Evolutionary conservation across 2,113 vertebrate genomes (phyloP).

Genomic region (Lasiurus cinereus): DNA sequence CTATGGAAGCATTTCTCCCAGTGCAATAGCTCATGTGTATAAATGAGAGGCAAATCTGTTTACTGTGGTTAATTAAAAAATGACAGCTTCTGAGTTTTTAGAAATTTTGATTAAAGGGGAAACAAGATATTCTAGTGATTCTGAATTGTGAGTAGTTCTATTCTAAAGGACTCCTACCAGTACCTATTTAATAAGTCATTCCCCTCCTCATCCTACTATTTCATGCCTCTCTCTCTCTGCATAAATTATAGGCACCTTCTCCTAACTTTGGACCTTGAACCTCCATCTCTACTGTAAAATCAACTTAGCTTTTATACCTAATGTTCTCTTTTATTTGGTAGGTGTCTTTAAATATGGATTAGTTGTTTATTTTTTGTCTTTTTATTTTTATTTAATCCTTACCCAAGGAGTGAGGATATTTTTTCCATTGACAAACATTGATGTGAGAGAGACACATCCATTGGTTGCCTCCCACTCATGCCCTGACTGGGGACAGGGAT

Average conservation of each 20-base stretch:
- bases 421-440: too few species aligned
- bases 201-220: not conserved
- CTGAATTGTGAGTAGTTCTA: constrained; percentile 32
- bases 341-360: constrained; percentile 40
- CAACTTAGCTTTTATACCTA: constrained; percentile 41
- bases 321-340: not conserved
- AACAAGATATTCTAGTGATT: not conserved
- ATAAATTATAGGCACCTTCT: not conserved
- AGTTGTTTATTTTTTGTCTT: not conserved
- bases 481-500: too few species aligned
- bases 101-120: constrained; percentile 32
- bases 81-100: constrained; percentile 15
- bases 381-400: too few species aligned
- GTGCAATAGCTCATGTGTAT: not conserved
- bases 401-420: too few species aligned
- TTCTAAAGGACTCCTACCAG: constrained; percentile 29
- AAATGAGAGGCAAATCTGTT: constrained; percentile 46
- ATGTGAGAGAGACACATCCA: too few species aligned
- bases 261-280: not conserved
- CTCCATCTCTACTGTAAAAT: not conserved
- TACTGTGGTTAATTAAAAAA: constrained; percentile 11
- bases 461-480: too few species aligned
- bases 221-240: not conserved
- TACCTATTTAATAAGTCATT: not conserved
- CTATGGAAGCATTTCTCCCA: constrained; percentile 19